These are phyloP conservation scores for Bombyx mandarina DNA, from an alignment of 1,140 invertebrate genomes.

Conservation along the genomic window DNA sequence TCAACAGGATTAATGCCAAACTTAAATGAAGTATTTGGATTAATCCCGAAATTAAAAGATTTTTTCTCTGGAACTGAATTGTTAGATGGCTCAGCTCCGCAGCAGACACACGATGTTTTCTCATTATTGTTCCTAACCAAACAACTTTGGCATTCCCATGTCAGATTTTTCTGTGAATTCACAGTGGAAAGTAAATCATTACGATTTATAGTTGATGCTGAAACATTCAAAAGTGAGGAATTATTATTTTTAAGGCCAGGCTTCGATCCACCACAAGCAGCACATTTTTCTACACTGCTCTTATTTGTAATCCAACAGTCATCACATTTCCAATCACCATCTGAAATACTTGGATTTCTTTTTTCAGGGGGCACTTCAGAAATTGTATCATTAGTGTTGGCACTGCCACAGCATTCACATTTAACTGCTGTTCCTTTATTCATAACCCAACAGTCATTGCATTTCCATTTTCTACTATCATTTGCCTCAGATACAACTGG, in stretches of 20 bases:
- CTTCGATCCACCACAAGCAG: conserved; percentile 69
- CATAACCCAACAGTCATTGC: no score
- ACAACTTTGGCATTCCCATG: conserved; percentile 79
- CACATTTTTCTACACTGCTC: conserved; percentile 66
- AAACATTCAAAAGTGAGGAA: conserved; percentile 1
- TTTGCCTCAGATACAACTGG: no score
- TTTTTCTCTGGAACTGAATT: conserved; percentile 20
- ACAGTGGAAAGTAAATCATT: conserved; percentile 28
- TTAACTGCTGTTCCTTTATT: no score
- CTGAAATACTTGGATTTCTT: conserved; percentile 23
- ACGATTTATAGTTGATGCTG: background rate
- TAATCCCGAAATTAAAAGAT: conserved; percentile 36
- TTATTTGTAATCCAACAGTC: conserved; percentile 75
- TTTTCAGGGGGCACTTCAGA: conserved; percentile 36
- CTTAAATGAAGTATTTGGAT: conserved; percentile 41
- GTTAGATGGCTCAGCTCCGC: conserved; percentile 76
- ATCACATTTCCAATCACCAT: conserved; percentile 74
- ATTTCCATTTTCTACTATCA: no score
- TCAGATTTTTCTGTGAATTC: conserved; percentile 48
- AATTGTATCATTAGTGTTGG: no score
- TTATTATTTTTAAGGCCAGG: conserved; percentile 36
- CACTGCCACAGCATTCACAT: no score
- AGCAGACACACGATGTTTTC: conserved; percentile 77
- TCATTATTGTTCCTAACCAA: conserved; percentile 74
- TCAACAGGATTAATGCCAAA: conserved; percentile 63